Conservation (phyloP, 2,888 invertebrate genomes). For the Dendrolimus houi region DNA sequence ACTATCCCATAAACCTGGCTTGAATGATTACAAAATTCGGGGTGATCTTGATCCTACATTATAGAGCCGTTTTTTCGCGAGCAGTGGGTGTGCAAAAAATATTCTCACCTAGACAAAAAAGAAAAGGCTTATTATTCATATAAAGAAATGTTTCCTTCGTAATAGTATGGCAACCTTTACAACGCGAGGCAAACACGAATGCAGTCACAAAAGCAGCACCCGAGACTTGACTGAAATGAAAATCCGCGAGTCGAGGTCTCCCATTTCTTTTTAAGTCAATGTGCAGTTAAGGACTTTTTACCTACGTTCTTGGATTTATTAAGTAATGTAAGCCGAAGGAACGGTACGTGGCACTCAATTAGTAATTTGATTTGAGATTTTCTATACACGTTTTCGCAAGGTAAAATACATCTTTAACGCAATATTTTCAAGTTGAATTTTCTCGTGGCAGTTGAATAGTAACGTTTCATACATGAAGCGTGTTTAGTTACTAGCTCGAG, state of each 20-base stretch:
- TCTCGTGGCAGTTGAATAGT: conserved; percentile 10
- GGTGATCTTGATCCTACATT: too few relatives aligned
- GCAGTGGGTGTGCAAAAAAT: too few relatives aligned
- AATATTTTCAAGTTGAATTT: conserved; percentile 13
- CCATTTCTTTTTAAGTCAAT: conserved; percentile 53
- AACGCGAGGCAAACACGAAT: conserved; percentile 26
- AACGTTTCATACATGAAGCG: conserved; percentile 3
- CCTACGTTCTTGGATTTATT: conserved; percentile 48
- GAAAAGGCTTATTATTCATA: conserved; percentile 25
- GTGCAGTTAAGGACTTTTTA: conserved; percentile 51
- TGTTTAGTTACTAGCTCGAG: background rate
- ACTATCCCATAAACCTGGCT: too few relatives aligned
- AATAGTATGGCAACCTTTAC: conserved; percentile 28
- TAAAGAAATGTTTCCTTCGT: conserved; percentile 25
- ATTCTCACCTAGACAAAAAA: background rate
- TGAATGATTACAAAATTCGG: too few relatives aligned
- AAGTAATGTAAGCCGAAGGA: conserved; percentile 53
- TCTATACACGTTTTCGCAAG: conserved; percentile 33
- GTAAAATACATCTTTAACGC: conserved; percentile 11
- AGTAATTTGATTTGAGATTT: conserved; percentile 53
- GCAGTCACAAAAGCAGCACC: conserved; percentile 35
- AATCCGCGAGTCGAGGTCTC: conserved; percentile 48
- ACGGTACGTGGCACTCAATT: conserved; percentile 55
- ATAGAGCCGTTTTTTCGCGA: too few relatives aligned
- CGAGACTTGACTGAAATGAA: conserved; percentile 49